Evolutionary conservation across 2,797 vertebrate species (phyloP).

Genomic region (Danionella dracula): DNA sequence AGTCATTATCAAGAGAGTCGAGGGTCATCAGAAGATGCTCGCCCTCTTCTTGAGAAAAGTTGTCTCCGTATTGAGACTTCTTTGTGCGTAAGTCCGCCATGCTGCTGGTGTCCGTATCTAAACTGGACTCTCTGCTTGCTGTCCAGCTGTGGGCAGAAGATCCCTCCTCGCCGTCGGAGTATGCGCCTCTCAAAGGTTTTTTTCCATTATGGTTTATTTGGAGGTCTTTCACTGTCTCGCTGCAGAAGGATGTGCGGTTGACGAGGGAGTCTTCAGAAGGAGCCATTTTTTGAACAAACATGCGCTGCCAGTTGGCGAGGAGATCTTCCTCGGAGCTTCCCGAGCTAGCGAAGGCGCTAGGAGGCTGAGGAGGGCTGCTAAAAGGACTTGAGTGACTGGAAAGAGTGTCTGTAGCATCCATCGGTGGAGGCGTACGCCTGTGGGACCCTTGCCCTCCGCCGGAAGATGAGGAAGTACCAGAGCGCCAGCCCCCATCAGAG

Average conservation of each 20-base stretch:
- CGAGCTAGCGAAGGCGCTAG: slow-evolving; percentile 80
- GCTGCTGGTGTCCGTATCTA: slow-evolving; percentile 77
- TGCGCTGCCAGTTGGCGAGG: slow-evolving; percentile 90
- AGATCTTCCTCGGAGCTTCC: slow-evolving; percentile 91
- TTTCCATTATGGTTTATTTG: slow-evolving; percentile 65
- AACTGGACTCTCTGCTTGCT: slow-evolving; percentile 76
- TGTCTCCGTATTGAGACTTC: slow-evolving; percentile 62
- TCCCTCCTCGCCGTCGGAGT: slow-evolving; percentile 80
- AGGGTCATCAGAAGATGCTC: slow-evolving; percentile 68
- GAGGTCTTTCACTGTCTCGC: slow-evolving; percentile 73
- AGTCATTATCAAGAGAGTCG: slow-evolving; percentile 52
- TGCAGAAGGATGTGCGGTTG: slow-evolving; percentile 83
- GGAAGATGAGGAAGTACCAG: slow-evolving; percentile 58
- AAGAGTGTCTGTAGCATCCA: slow-evolving; percentile 53
- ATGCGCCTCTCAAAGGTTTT: slow-evolving; percentile 54
- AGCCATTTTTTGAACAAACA: slow-evolving; percentile 89
- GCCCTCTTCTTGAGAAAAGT: slow-evolving; percentile 70
- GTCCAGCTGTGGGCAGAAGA: slow-evolving; percentile 79
- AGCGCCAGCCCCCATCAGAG: slow-evolving; percentile 59
- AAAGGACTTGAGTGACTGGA: slow-evolving; percentile 79
- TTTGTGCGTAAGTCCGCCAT: slow-evolving; percentile 61
- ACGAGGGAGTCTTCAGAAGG: slow-evolving; percentile 62
- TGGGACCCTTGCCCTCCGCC: slow-evolving; percentile 50
- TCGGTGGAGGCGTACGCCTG: slow-evolving; percentile 51
- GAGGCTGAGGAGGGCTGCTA: slow-evolving; percentile 77